These are phyloP conservation scores for Drosophila mayaguana DNA, from an alignment of 2,888 invertebrate genomes.

Conservation along the genomic window DNA sequence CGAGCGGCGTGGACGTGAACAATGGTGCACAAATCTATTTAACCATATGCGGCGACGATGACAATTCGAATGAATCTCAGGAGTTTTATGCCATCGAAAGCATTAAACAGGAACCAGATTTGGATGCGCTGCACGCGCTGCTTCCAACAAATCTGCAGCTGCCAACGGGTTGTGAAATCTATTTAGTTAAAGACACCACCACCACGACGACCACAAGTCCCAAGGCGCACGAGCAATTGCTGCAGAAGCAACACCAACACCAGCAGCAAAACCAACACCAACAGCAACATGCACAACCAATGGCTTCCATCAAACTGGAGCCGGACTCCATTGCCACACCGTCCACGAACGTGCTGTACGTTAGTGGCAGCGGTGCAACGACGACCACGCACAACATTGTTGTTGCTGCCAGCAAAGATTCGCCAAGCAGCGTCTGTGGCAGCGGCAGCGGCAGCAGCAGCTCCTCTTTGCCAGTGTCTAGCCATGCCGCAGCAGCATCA, in stretches of 20 bases:
- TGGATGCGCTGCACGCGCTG: slow-evolving; percentile 66
- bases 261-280: slow-evolving; percentile 11
- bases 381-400: slow-evolving; percentile 35
- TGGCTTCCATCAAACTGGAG: slow-evolving; percentile 67
- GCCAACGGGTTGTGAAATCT: slow-evolving; percentile 82
- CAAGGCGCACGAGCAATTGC: slow-evolving; percentile 21
- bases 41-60: slow-evolving; percentile 80
- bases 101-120: slow-evolving; percentile 78
- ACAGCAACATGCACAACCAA: slow-evolving; percentile 14
- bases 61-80: slow-evolving; percentile 77
- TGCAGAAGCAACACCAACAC: slow-evolving; percentile 22
- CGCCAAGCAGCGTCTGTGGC: slow-evolving; percentile 11
- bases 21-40: slow-evolving; percentile 69
- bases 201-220: slow-evolving; percentile 1
- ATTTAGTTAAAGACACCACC: slow-evolving; percentile 75
- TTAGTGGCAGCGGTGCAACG: slow-evolving; percentile 26
- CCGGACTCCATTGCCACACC: slow-evolving; percentile 59
- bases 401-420: slow-evolving; percentile 28
- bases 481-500: background rate
- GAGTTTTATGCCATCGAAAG: slow-evolving; percentile 77
- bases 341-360: slow-evolving; percentile 40
- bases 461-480: slow-evolving; percentile 12
- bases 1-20: slow-evolving; percentile 45
- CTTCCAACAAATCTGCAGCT: slow-evolving; percentile 77
- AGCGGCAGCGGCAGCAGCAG: slow-evolving; percentile 13